A percentile compares a stretch with the other conserved stretches of the same genome.
Conservation (phyloP, 2,888 invertebrate genomes). For the Cephus pygmeus region DNA sequence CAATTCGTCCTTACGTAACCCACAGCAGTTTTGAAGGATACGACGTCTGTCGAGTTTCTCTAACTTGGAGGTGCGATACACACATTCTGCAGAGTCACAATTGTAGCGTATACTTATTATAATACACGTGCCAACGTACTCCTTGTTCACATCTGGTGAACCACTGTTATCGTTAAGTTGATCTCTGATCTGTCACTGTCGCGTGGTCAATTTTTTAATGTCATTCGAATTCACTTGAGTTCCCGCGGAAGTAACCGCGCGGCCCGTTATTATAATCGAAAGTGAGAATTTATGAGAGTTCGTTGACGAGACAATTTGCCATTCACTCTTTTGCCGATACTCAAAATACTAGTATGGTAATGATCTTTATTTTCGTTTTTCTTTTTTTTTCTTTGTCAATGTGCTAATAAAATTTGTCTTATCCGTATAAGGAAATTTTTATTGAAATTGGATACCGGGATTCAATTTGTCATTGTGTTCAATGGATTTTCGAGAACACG, state of each 20-base stretch:
- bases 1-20: conserved; percentile 54
- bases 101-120: not conserved
- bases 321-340: not conserved
- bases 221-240: not conserved
- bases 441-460: not conserved
- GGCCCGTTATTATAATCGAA: not conserved
- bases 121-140: conserved; percentile 10
- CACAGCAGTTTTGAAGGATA: conserved; percentile 17
- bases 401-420: not conserved
- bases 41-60: conserved; percentile 29
- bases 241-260: not conserved
- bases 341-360: not conserved
- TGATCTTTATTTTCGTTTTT: not conserved
- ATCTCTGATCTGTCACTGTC: not conserved
- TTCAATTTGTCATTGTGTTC: too few species aligned
- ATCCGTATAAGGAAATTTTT: not conserved
- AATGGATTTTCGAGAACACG: too few species aligned
- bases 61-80: conserved; percentile 22
- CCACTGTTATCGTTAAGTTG: not conserved
- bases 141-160: conserved; percentile 12
- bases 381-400: not conserved
- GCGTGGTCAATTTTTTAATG: not conserved
- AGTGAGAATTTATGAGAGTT: not conserved
- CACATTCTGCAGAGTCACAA: conserved; percentile 18
- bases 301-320: not conserved